Evolutionary conservation across 2,113 vertebrate species (phyloP).

Genomic region (Phainopepla nitens): DNA sequence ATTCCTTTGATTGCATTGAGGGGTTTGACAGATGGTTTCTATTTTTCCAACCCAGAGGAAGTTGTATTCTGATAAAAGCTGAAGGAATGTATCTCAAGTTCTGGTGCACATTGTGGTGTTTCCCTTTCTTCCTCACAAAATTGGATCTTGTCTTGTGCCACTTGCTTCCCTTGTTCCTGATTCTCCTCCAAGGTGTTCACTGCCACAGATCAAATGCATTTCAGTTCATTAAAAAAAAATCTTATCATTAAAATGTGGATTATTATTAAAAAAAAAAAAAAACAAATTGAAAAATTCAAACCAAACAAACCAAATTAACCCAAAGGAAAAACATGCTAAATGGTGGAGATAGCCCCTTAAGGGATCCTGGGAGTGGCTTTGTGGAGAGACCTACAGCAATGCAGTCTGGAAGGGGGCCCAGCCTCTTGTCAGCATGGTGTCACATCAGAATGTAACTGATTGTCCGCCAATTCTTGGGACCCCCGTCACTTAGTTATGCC

Average conservation of each 20-base stretch:
- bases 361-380: slow-evolving; percentile 66
- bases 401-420: slow-evolving; percentile 69
- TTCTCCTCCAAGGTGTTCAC: slow-evolving; percentile 2
- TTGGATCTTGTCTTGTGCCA: background rate
- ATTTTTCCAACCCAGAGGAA: slow-evolving; percentile 31
- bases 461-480: slow-evolving; percentile 68
- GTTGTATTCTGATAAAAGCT: slow-evolving; percentile 25
- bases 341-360: slow-evolving; percentile 57
- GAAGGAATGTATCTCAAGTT: slow-evolving; percentile 36
- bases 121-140: slow-evolving; percentile 25
- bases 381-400: slow-evolving; percentile 76
- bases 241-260: slow-evolving; percentile 7
- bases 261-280: background rate
- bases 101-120: background rate
- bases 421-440: slow-evolving; percentile 73
- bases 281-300: background rate
- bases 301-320: background rate
- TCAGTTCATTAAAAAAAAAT: background rate
- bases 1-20: slow-evolving; percentile 34
- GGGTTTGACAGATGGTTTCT: slow-evolving; percentile 53
- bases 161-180: background rate
- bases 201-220: background rate
- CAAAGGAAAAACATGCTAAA: background rate
- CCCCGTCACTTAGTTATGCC: slow-evolving; percentile 69
- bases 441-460: slow-evolving; percentile 73